Percentiles rank a stretch among this genome's conserved stretches.
phyloP scores from a whole-genome alignment of 1,140 invertebrate genomes.

The Drosophila sp. region DNA sequence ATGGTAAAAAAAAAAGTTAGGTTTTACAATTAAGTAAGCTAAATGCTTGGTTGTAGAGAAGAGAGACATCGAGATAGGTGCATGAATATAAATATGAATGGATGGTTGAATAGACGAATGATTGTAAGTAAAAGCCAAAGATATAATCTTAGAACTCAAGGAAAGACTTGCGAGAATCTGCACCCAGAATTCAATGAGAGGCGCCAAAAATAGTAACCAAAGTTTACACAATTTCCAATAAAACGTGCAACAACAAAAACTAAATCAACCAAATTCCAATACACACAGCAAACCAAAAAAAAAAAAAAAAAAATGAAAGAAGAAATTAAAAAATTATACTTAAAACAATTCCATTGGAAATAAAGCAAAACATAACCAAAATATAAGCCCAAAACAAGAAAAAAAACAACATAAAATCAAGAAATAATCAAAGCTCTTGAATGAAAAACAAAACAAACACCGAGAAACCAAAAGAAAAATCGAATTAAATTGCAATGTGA shows the following conservation, averaged over 20 bases:
- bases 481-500: constrained; percentile 73
- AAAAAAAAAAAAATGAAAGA: constrained; percentile 4
- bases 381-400: neutral
- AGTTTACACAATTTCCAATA: neutral
- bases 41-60: constrained; percentile 44
- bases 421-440: constrained; percentile 24
- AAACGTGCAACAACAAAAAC: neutral
- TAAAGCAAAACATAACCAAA: constrained; percentile 51
- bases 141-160: constrained; percentile 55
- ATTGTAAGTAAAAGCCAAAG: constrained; percentile 42
- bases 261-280: neutral
- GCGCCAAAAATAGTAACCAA: constrained; percentile 1
- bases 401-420: constrained; percentile 1
- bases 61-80: constrained; percentile 8
- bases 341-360: constrained; percentile 70
- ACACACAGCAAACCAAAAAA: neutral
- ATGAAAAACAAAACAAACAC: neutral
- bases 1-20: constrained; percentile 21
- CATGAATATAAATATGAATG: neutral
- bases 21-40: constrained; percentile 12
- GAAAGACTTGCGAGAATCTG: constrained; percentile 35
- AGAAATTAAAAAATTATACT: constrained; percentile 27
- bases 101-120: constrained; percentile 4
- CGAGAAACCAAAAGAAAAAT: constrained; percentile 31
- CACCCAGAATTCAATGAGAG: neutral